Conservation (phyloP, 2,888 invertebrate genomes). For the Cartodere bifasciata region DNA sequence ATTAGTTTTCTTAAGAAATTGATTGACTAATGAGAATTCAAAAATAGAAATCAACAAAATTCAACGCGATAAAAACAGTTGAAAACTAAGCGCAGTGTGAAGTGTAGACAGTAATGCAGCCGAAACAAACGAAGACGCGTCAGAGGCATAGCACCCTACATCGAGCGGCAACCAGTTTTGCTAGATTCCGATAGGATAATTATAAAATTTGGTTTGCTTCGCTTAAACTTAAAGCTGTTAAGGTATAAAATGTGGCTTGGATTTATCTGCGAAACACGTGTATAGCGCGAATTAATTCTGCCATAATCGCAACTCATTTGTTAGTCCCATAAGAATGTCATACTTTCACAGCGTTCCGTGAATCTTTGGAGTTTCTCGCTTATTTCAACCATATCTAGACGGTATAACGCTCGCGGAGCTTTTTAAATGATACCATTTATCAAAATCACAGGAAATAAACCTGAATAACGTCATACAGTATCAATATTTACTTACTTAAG, state of each 20-base stretch:
- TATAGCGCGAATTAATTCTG: conserved; percentile 17
- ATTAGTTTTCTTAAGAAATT: too few relatives aligned
- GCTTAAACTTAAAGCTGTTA: too few relatives aligned
- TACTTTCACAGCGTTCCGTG: conserved; percentile 9
- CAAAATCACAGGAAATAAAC: conserved; percentile 17
- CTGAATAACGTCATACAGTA: conserved; percentile 11
- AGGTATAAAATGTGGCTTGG: too few relatives aligned
- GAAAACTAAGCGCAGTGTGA: too few relatives aligned
- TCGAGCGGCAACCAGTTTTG: conserved; percentile 29
- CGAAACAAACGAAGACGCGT: conserved; percentile 25
- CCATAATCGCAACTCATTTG: conserved; percentile 23
- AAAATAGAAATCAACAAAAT: too few relatives aligned
- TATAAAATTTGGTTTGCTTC: conserved; percentile 33
- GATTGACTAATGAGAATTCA: too few relatives aligned
- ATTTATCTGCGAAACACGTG: conserved; percentile 25
- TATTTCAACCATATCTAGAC: neutral
- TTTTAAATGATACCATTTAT: conserved; percentile 14
- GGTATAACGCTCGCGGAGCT: conserved; percentile 5
- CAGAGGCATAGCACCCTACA: conserved; percentile 20
- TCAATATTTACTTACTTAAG: conserved; percentile 22
- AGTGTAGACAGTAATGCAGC: too few relatives aligned
- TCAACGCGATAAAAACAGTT: too few relatives aligned
- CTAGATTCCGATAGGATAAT: conserved; percentile 34
- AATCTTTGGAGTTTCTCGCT: conserved; percentile 6
- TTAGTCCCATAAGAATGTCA: conserved; percentile 16